Conservation (phyloP, 2,113 vertebrate species). For the Xiphophorus maculatus region DNA sequence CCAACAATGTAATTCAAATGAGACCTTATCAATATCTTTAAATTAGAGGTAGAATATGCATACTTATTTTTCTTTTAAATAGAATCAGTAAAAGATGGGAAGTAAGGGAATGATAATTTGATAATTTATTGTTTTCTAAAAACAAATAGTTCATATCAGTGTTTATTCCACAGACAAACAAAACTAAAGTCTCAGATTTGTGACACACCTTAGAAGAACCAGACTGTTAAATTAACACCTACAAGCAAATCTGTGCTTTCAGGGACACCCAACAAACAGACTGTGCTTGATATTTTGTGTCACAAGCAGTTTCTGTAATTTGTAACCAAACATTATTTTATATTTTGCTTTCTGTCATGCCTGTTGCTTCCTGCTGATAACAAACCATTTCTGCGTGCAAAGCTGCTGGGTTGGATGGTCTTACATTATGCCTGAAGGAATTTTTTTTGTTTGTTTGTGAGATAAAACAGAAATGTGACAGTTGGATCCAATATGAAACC, state of each 20-base stretch:
- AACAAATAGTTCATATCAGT: too few relatives aligned
- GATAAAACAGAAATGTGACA: not conserved
- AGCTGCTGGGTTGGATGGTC: constrained; percentile 33
- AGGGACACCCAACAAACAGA: not conserved
- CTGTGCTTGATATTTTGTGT: not conserved
- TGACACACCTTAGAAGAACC: not conserved
- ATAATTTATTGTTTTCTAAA: too few relatives aligned
- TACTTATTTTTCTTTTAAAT: too few relatives aligned
- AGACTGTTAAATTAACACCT: not conserved
- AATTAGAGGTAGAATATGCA: too few relatives aligned
- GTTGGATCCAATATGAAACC: not conserved
- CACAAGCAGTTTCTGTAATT: not conserved
- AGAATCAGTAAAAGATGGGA: too few relatives aligned
- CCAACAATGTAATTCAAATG: too few relatives aligned
- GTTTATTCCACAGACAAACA: not conserved
- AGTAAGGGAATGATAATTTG: too few relatives aligned
- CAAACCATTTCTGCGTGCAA: not conserved
- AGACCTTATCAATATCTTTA: too few relatives aligned
- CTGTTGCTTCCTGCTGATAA: constrained; percentile 1
- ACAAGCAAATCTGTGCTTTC: not conserved
- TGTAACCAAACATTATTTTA: not conserved
- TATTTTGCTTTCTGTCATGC: not conserved
- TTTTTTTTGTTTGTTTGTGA: constrained; percentile 7
- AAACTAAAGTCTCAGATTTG: too few relatives aligned
- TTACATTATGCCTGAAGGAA: constrained; percentile 23